Percentiles rank a stretch among this genome's conserved stretches.
Evolutionary conservation across 2,888 invertebrate species (phyloP).

Genomic region (Callyntrura guangdongensis): DNA sequence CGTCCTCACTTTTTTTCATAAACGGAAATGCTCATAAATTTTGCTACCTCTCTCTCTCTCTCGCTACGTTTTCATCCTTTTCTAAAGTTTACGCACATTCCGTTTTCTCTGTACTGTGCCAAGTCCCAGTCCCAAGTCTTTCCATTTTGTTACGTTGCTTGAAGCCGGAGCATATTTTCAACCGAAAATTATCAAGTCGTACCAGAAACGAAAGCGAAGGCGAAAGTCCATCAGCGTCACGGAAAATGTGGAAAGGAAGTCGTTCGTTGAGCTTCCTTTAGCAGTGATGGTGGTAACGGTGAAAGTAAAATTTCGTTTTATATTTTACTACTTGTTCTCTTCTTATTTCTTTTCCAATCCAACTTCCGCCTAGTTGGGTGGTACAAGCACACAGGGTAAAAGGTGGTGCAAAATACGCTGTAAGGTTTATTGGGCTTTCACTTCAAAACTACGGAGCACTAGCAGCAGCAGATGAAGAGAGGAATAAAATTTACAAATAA

Average conservation of each 20-base stretch:
- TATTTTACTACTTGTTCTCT: conserved; percentile 33
- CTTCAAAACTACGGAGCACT: conserved; percentile 5
- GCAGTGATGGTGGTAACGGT: neutral
- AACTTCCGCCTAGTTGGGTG: neutral
- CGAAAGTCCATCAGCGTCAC: conserved; percentile 42
- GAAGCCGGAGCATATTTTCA: no score
- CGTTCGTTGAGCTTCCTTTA: conserved; percentile 42
- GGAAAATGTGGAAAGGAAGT: conserved; percentile 50
- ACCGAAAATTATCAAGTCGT: neutral
- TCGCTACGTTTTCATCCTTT: neutral
- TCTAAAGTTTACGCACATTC: neutral
- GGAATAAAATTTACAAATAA: conserved; percentile 28
- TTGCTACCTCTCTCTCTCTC: neutral
- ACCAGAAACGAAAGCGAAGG: neutral
- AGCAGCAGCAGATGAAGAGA: neutral
- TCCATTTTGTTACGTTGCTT: neutral
- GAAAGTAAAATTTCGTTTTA: conserved; percentile 49
- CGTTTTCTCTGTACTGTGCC: neutral
- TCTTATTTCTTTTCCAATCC: neutral
- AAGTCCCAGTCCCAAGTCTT: neutral
- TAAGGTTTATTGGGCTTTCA: neutral
- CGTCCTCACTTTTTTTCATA: neutral
- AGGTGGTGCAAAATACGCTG: neutral
- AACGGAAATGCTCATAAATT: conserved; percentile 55
- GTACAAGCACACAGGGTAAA: neutral